These are phyloP conservation scores for Enteromius trimaculatus DNA, from an alignment of 2,797 vertebrate species.

Conservation along the genomic window DNA sequence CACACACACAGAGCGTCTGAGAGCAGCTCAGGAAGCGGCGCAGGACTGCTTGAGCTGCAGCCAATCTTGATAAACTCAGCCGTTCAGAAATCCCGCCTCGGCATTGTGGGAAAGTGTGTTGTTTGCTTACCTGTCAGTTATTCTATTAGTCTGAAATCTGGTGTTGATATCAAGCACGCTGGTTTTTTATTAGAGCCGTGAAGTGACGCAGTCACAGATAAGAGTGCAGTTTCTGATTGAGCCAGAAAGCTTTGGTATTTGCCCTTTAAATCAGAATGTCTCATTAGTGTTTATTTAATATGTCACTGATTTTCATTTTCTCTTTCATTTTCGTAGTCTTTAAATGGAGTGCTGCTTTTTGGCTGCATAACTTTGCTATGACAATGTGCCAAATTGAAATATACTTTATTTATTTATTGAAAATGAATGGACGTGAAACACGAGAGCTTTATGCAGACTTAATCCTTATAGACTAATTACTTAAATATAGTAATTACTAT, in stretches of 20 bases:
- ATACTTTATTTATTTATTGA: not conserved
- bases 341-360: not conserved
- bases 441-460: not conserved
- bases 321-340: not conserved
- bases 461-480: not conserved
- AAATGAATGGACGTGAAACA: not conserved
- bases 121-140: conserved; percentile 54
- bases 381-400: not conserved
- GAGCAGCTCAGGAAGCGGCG: conserved; percentile 51
- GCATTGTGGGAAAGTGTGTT: conserved; percentile 52
- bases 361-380: not conserved
- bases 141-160: conserved; percentile 24
- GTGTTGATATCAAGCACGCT: conserved; percentile 28
- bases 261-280: conserved; percentile 35
- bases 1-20: conserved; percentile 58
- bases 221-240: conserved; percentile 33
- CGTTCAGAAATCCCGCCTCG: conserved; percentile 53
- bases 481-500: not conserved
- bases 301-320: conserved; percentile 9
- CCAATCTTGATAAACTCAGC: conserved; percentile 71
- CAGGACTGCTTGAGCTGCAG: conserved; percentile 60
- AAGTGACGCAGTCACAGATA: conserved; percentile 34
- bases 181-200: conserved; percentile 20
- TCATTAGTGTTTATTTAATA: conserved; percentile 32
- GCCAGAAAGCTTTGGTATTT: conserved; percentile 41